phyloP scores from a whole-genome alignment of 2,888 invertebrate species.

The Bursaphelenchus okinawaensis region DNA sequence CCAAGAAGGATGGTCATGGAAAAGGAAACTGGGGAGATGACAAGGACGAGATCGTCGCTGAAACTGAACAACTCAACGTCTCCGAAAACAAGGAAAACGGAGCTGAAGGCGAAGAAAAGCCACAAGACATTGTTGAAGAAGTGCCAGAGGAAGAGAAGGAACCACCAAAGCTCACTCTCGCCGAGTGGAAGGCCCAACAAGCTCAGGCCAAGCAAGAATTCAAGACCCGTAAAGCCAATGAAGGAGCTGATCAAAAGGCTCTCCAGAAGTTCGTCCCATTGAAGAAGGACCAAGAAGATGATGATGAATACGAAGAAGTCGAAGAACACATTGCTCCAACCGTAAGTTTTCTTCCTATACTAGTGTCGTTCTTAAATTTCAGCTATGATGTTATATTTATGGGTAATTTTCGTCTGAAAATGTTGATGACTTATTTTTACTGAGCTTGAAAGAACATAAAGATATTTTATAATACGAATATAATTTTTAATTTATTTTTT shows the following conservation, averaged over 20 bases:
- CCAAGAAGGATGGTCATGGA: slow-evolving; percentile 59
- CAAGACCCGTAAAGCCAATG: slow-evolving; percentile 37
- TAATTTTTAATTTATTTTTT: slow-evolving; percentile 10
- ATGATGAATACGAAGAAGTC: slow-evolving; percentile 21
- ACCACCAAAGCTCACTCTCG: slow-evolving; percentile 25
- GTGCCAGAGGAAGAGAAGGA: slow-evolving; percentile 23
- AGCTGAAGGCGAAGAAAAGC: slow-evolving; percentile 11
- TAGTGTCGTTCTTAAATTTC: no score
- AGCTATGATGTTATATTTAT: slow-evolving; percentile 28
- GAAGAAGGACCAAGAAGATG: slow-evolving; percentile 35
- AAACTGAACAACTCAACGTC: slow-evolving; percentile 32
- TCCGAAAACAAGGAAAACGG: slow-evolving; percentile 70
- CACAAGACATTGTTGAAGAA: slow-evolving; percentile 12
- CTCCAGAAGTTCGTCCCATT: slow-evolving; percentile 39
- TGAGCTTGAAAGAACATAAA: not conserved
- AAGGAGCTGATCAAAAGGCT: slow-evolving; percentile 30
- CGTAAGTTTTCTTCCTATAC: slow-evolving; percentile 25
- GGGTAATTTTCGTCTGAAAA: not conserved
- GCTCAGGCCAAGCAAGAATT: slow-evolving; percentile 37
- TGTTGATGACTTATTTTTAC: no score
- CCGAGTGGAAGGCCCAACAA: slow-evolving; percentile 38
- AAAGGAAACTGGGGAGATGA: slow-evolving; percentile 55
- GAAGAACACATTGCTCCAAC: slow-evolving; percentile 11
- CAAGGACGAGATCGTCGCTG: slow-evolving; percentile 46
- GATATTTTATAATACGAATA: not conserved